Evolutionary conservation across 1,140 invertebrate species (phyloP), one percentile per base, ranked within the genome.

Genomic region (Archivesica marissinica): DNA sequence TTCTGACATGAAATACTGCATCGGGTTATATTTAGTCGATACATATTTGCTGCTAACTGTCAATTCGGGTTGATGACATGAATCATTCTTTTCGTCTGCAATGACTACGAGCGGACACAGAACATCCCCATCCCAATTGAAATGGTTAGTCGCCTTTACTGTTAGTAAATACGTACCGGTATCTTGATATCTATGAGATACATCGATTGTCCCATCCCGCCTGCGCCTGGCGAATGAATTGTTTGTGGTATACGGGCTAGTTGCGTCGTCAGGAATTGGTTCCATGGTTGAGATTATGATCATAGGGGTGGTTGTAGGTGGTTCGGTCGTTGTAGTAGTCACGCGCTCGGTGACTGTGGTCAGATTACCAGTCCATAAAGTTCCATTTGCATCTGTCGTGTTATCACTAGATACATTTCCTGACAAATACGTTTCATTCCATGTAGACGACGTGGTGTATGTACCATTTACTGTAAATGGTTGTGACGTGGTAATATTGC

Each of bases 21-120:
- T 50, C 0, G 91, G 89, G 11, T 59, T 82, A 1, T 6, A 56
- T 0, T 47, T 28, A 41, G 87, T 79, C 15, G 86, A 86, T 23
- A 52, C 54, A 11, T 44, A 50, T 66, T 70, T 78, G 4, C 28
- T 4, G 23, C 33, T 35, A 25, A 78, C 30, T 15, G 39, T 33
- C 44, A 85, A 39, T n/a, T 6, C n/a, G 76, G 76, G 56, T 50
- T 33, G 11, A 52, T 76, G 30, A n/a, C 77, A 82, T 70, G 52
- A 13, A 13, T 30, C 59, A 11, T 50, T 47, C 0, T 86, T 50
- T 0, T 74, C 30, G 23, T 87, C 68, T 13, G 87, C 88, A 2
- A 92, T 89, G n/a, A 90, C 82, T 4, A 93, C 81, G 1, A 50
- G 61, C 6, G 91, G 91, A 85, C 93, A 93, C 2, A 93, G 85